phyloP scores from a whole-genome alignment of 1,140 invertebrate genomes.

The Dendroctonus valens region DNA sequence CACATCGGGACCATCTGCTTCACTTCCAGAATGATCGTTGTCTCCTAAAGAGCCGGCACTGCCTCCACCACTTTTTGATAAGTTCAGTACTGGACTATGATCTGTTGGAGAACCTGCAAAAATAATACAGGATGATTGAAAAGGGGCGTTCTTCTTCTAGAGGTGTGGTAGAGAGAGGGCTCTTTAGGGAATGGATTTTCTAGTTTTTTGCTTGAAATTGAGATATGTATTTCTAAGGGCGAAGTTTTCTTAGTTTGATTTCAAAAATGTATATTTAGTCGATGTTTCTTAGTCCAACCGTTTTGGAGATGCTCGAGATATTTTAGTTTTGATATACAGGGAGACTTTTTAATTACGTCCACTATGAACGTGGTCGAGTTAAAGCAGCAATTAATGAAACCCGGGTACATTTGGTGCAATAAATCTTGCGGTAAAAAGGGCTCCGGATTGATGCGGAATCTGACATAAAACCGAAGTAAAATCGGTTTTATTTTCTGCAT shows the following conservation, averaged over 20 bases:
- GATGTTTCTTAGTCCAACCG: no score
- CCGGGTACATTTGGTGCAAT: constrained; percentile 10
- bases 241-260: no score
- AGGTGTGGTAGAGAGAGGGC: no score
- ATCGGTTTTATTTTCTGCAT: constrained; percentile 43
- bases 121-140: neutral
- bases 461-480: constrained; percentile 1
- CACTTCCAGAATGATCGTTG: constrained; percentile 62
- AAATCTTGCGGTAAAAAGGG: constrained; percentile 11
- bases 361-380: neutral
- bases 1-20: constrained; percentile 56
- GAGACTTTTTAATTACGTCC: no score
- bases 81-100: constrained; percentile 85
- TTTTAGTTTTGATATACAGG: no score
- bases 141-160: no score
- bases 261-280: no score
- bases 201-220: no score
- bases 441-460: constrained; percentile 20
- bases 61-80: constrained; percentile 79
- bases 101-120: constrained; percentile 76
- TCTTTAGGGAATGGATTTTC: no score
- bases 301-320: neutral
- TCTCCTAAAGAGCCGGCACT: constrained; percentile 56
- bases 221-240: no score
- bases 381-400: constrained; percentile 11